Evolutionary conservation across 1,140 invertebrate species (phyloP), one percentile per base, ranked within the genome.

Genomic region (Leptinotarsa defecta): DNA sequence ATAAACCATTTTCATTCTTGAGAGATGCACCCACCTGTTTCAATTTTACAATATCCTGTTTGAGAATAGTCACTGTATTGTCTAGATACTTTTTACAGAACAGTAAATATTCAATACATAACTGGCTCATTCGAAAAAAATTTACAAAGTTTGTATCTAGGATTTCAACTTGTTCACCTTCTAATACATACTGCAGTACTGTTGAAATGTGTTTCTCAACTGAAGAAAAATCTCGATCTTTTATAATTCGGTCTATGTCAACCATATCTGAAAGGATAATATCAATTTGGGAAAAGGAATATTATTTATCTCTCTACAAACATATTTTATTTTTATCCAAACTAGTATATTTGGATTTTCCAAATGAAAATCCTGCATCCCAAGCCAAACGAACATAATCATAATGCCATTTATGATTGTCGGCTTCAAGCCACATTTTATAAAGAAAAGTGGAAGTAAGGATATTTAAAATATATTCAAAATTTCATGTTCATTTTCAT

Each of bases 11-110:
- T 13, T 27, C 13, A 27, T 65, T 63, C n/a, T 79, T 49, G 24
- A 13, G 20, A 20, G 27, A 64, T 72, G 49, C 34, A 43, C 34
- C 63, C 83, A 88, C 90, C 82, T 91, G 88, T 13, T 88, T 86
- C 76, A 89, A 83, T 17, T 85, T 84, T 68, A 85, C 86, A 5
- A 91, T 80, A 82, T 91, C 90, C 78, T 91, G 89, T 77, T 90
- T 89, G 11, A 92, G 81, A 48, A 91, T 87, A 76, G 89, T 86
- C 48, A 92, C 88, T 79, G 90, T 91, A 68, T 89, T 88, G 82
- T 92, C 91, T 49, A 92, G 87, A 81, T 92, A 91, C 77, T 90
- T 90, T 77, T 91, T 89, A 77, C 91, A 92, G 83, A 92, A 92
- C 64, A 91, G 87, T 77, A 92, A 88, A 85, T 92, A 93, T 78